phyloP scores from a whole-genome alignment of 2,888 invertebrate genomes.

The Brachyopa scutellaris region DNA sequence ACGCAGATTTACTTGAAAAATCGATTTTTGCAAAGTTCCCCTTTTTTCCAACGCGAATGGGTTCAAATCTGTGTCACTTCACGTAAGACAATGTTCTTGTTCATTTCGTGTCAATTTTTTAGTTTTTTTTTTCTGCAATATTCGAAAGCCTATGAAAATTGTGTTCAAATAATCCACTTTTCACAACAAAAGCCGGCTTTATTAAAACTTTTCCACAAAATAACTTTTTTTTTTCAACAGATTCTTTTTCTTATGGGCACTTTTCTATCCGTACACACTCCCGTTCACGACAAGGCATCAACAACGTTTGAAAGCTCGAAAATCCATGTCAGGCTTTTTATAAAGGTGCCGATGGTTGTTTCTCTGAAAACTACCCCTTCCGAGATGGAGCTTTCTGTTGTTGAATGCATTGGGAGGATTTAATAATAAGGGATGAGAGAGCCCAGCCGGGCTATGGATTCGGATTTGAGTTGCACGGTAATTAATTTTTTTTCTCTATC shows the following conservation, averaged over 20 bases:
- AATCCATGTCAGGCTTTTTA: slow-evolving; percentile 37
- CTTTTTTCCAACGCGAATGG: slow-evolving; percentile 17
- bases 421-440: background rate
- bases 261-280: slow-evolving; percentile 47
- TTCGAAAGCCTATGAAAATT: too few species aligned
- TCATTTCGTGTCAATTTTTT: slow-evolving; percentile 70
- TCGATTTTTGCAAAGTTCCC: slow-evolving; percentile 64
- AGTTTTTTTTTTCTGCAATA: background rate
- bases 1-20: slow-evolving; percentile 61
- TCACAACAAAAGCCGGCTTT: slow-evolving; percentile 52
- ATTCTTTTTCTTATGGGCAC: slow-evolving; percentile 18
- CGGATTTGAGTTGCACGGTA: slow-evolving; percentile 12
- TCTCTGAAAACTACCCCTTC: slow-evolving; percentile 35
- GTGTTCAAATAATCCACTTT: slow-evolving; percentile 15
- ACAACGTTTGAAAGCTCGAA: slow-evolving; percentile 71
- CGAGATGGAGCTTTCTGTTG: slow-evolving; percentile 36
- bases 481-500: slow-evolving; percentile 38
- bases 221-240: slow-evolving; percentile 14
- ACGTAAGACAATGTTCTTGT: slow-evolving; percentile 2
- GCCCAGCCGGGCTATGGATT: background rate
- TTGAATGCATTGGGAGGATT: slow-evolving; percentile 2
- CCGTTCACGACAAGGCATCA: slow-evolving; percentile 67
- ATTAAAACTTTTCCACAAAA: slow-evolving; percentile 48
- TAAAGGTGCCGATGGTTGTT: slow-evolving; percentile 26
- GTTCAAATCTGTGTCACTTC: slow-evolving; percentile 63